These are phyloP conservation scores for Diachrysia chrysitis DNA, from an alignment of 2,888 invertebrate species.

Conservation along the genomic window DNA sequence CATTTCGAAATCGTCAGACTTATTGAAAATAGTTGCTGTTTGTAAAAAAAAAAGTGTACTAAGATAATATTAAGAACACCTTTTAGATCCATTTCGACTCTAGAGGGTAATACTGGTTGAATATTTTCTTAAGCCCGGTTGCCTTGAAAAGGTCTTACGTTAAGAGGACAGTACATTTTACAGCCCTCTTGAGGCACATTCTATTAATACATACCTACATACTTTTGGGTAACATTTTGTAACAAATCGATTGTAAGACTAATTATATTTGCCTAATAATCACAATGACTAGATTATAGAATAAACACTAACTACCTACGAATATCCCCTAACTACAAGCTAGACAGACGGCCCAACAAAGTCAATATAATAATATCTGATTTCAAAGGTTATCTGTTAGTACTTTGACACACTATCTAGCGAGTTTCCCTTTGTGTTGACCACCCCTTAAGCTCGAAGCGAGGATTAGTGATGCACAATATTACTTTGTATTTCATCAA, in stretches of 20 bases:
- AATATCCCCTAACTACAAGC: slow-evolving; percentile 3
- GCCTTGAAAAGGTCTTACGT: slow-evolving; percentile 29
- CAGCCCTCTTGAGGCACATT: slow-evolving; percentile 35
- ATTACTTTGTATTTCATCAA: slow-evolving; percentile 4
- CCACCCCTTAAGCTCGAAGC: neutral
- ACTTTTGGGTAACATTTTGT: slow-evolving; percentile 12
- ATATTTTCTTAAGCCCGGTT: slow-evolving; percentile 31
- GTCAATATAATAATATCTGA: neutral
- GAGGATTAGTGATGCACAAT: slow-evolving; percentile 4
- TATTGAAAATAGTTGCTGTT: slow-evolving; percentile 40
- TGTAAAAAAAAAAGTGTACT: slow-evolving; percentile 29
- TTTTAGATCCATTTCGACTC: slow-evolving; percentile 37
- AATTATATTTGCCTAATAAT: neutral
- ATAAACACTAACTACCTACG: neutral
- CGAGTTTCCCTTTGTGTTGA: slow-evolving; percentile 1
- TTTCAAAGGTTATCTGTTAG: slow-evolving; percentile 2
- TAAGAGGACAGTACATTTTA: slow-evolving; percentile 45
- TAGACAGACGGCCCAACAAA: neutral
- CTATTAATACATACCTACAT: slow-evolving; percentile 14
- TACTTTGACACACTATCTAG: neutral
- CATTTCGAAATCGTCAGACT: slow-evolving; percentile 51
- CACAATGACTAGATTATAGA: neutral
- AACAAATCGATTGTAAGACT: slow-evolving; percentile 15
- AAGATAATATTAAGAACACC: slow-evolving; percentile 25
- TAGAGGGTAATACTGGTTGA: slow-evolving; percentile 32